These are phyloP conservation scores for Atethmia centrago DNA, from an alignment of 2,888 invertebrate species.

Conservation along the genomic window DNA sequence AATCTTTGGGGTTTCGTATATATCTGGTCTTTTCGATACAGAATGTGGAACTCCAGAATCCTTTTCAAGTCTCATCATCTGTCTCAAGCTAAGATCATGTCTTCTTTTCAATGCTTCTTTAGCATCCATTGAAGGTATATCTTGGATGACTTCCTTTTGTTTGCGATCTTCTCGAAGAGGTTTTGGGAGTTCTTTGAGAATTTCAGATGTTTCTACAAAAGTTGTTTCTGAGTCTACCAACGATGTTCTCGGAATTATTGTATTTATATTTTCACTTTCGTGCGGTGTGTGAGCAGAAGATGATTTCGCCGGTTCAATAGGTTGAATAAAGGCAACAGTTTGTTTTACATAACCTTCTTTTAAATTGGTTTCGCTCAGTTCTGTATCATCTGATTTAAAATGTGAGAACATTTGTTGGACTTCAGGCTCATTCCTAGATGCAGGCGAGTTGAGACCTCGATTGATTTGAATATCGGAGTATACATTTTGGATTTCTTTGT, in stretches of 20 bases:
- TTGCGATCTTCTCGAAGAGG: slow-evolving; percentile 5
- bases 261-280: background rate
- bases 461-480: slow-evolving; percentile 54
- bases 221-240: slow-evolving; percentile 11
- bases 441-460: slow-evolving; percentile 11
- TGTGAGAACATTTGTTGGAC: slow-evolving; percentile 37
- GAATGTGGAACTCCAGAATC: background rate
- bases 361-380: background rate
- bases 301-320: background rate
- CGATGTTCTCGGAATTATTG: background rate
- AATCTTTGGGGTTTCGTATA: slow-evolving; percentile 38
- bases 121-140: slow-evolving; percentile 17
- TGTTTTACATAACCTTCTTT: background rate
- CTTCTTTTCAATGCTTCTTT: slow-evolving; percentile 34
- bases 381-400: slow-evolving; percentile 11
- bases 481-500: slow-evolving; percentile 31
- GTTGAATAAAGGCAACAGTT: slow-evolving; percentile 1
- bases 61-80: slow-evolving; percentile 13
- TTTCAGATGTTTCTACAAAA: background rate
- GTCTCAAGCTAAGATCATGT: slow-evolving; percentile 39
- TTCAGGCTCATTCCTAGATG: slow-evolving; percentile 15
- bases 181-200: slow-evolving; percentile 3
- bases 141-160: slow-evolving; percentile 5
- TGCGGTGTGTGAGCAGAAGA: background rate
- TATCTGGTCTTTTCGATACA: slow-evolving; percentile 11